Evolutionary conservation across 2,113 vertebrate species (phyloP).

Genomic region (Leiothrix lutea): DNA sequence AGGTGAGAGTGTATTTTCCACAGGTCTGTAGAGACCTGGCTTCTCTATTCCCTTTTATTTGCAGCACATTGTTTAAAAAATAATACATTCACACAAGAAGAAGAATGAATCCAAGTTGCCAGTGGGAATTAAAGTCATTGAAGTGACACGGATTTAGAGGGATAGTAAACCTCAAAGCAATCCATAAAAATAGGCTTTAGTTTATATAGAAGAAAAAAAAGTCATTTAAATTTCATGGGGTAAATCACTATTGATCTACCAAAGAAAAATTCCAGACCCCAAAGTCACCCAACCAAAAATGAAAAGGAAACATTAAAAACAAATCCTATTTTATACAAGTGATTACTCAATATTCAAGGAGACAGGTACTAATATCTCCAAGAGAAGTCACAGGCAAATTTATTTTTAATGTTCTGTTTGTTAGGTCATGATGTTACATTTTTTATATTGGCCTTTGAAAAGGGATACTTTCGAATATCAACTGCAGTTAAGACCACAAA

Average conservation of each 20-base stretch:
- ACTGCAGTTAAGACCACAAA: background rate
- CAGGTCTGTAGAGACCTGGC: background rate
- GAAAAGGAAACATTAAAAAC: background rate
- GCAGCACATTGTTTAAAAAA: slow-evolving; percentile 10
- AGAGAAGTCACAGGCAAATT: background rate
- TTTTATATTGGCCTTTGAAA: background rate
- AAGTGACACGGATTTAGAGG: slow-evolving; percentile 3
- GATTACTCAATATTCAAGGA: background rate
- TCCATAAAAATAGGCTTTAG: background rate
- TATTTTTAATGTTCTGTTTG: background rate
- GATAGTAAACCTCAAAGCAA: background rate
- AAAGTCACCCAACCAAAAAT: background rate
- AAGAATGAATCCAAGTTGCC: background rate
- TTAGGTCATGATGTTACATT: background rate
- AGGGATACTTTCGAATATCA: background rate
- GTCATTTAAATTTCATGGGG: background rate
- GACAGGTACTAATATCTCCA: background rate
- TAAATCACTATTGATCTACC: background rate
- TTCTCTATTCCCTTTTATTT: background rate
- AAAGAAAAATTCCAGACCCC: background rate
- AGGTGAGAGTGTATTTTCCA: background rate
- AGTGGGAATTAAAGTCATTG: background rate
- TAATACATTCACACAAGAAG: background rate
- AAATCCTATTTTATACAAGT: background rate
- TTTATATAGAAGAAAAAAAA: background rate